Evolutionary conservation across 2,888 invertebrate species (phyloP), one percentile per base, ranked within the genome.

Genomic region (Aleiodes alternator): DNA sequence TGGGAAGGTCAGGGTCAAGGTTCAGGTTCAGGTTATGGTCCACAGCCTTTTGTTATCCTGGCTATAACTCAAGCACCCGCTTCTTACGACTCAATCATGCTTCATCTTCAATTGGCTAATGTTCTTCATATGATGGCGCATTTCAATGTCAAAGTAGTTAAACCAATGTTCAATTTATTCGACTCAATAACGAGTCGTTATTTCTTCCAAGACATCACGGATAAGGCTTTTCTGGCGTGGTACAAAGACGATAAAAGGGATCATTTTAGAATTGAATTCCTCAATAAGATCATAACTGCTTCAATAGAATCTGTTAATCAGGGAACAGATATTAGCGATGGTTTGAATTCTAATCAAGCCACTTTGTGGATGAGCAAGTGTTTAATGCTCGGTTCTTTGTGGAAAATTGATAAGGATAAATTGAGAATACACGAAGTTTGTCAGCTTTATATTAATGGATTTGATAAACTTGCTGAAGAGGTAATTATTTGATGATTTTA

Each of bases 41-140:
- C 91, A 31, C 92, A 94, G 74, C 93, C 97, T 0, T 90, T 98
- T 73, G 94, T 94, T 0, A 94, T 95, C 87, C 91, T 96, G 59
- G 96, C 97, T 0, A 90, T 96, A 77, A 93, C 94, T 77, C 96
- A 96, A 85, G 93, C 93, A 80, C 91, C 92, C 72, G 94, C 95
- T 0, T 95, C 96, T 88, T 93, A 93, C 78, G 94, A 95, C 81
- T 91, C 97, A 79, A 90, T 98, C 8, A 92, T 94, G 81, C 90
- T 97, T 73, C 97, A 97, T 88, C 94, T 94, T 82, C 96, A 97
- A 89, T 91, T 97, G 72, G 93, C 94, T 1, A 91, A 94, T 78
- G 93, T 95, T 1, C 91, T 97, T 73, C 94, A 95, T 81, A 95
- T 96, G 89, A 93, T 97, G 81, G 93, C 96, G 23, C 92, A 93